These are phyloP conservation scores for Sciurus carolinensis DNA, from an alignment of 2,797 vertebrate genomes.

Conservation along the genomic window DNA sequence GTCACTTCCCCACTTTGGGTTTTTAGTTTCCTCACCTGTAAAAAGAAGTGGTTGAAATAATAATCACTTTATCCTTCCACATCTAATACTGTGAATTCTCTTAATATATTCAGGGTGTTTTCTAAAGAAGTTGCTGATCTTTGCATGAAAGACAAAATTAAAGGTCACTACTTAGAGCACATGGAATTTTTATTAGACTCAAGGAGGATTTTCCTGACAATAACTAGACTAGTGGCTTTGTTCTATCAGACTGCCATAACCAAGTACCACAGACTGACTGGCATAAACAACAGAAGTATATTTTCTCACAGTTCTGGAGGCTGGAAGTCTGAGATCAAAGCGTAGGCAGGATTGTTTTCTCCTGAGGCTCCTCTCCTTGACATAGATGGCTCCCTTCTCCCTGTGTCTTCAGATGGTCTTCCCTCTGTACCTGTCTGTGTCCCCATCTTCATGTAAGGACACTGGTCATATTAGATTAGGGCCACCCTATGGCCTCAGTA, in stretches of 20 bases:
- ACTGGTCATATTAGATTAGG: neutral
- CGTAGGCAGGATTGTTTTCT: neutral
- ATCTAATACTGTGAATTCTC: neutral
- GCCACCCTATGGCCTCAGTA: neutral
- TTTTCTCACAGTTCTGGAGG: neutral
- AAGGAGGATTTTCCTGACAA: slow-evolving; percentile 13
- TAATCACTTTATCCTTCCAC: neutral
- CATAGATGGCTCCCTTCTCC: neutral
- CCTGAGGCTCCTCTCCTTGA: neutral
- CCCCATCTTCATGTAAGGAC: neutral
- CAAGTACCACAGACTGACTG: neutral
- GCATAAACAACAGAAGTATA: neutral
- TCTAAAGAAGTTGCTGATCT: slow-evolving; percentile 39
- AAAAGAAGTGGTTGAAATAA: slow-evolving; percentile 2
- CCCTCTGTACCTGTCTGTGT: neutral
- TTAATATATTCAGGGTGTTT: slow-evolving; percentile 1
- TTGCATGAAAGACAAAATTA: slow-evolving; percentile 52
- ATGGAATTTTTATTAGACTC: neutral
- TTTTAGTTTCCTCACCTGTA: neutral
- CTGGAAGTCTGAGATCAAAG: neutral
- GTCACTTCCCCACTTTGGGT: neutral
- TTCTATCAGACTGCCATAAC: neutral
- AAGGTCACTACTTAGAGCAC: slow-evolving; percentile 9
- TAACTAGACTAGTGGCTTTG: neutral
- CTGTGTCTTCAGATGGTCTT: neutral